Conservation (phyloP, 92 coral and sea anemone species). For the Zoanthus sociatus region DNA sequence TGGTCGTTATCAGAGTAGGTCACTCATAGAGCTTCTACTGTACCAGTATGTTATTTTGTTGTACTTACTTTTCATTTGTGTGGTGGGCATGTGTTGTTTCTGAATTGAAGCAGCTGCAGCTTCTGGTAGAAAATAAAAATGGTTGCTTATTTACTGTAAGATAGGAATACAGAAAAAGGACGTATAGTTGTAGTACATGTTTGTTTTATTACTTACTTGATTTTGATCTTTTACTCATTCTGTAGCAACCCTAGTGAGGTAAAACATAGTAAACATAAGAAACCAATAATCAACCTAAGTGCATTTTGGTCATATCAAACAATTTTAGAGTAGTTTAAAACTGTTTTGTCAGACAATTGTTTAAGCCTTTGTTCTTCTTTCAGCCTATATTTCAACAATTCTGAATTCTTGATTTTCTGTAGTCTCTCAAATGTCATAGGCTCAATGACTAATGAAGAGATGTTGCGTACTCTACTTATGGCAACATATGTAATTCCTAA, state of each 20-base stretch:
- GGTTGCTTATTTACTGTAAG: constrained; percentile 52
- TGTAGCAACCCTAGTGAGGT: constrained; percentile 57
- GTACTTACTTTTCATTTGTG: constrained; percentile 50
- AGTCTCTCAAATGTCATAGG: constrained; percentile 65
- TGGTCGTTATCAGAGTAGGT: constrained; percentile 49
- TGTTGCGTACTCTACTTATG: constrained; percentile 15
- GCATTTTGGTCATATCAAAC: constrained; percentile 42
- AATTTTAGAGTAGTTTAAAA: constrained; percentile 55
- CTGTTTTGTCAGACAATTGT: constrained; percentile 51
- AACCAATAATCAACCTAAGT: constrained; percentile 38
- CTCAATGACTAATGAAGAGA: constrained; percentile 58
- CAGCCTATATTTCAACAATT: constrained; percentile 59
- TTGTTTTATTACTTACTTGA: constrained; percentile 57
- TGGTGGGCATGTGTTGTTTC: constrained; percentile 49
- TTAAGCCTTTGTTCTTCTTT: constrained; percentile 64
- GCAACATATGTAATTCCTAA: constrained; percentile 51
- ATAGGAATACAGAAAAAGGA: constrained; percentile 55
- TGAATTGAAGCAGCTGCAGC: constrained; percentile 54
- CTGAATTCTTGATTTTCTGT: constrained; percentile 57
- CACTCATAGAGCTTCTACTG: constrained; percentile 55
- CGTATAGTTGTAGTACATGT: constrained; percentile 44
- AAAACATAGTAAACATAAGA: constrained; percentile 29
- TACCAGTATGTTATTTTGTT: constrained; percentile 58
- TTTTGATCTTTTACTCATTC: constrained; percentile 48
- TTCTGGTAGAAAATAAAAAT: constrained; percentile 54